Evolutionary conservation across 1,140 invertebrate genomes (phyloP), one percentile per base, ranked within the genome.

Genomic region (Brachionus asplanchnoidis): DNA sequence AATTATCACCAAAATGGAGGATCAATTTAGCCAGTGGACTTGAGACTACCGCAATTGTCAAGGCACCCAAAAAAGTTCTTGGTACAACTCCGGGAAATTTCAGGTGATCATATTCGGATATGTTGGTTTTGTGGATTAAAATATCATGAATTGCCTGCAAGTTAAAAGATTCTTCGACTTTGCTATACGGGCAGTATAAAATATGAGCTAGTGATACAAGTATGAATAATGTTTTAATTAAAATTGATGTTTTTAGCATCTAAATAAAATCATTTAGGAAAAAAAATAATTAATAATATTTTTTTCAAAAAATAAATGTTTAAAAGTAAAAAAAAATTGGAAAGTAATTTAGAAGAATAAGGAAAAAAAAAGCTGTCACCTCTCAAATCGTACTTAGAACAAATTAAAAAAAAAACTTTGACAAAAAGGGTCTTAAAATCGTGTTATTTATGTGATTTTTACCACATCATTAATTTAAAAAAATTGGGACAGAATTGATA

Each of bases 91-190:
- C 97, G 87, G 97, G 97, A 92, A 97, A 99, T 89, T 98, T 95
- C 88, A 95, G 91, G 91, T 99, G 97, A 91, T 99, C 97, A 91
- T 98, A 99, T 95, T 98, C 68, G 42, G n/a, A 42, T n/a, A 98
- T 91, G 91, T 97, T 95, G 88, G 91, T 90, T 84, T 93, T 91
- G 88, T 96, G 93, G 90, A 96, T 97, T 14, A 99, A 91, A 86
- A 99, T 92, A 91, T 99, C 98, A 91, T 99, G 98, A 89, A 94
- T 95, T 12, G 98, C 97, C 92, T 99, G 91, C 23, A 98, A 91
- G 91, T 98, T 99, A 88, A 99, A 99, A 91, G 96, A 99, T 92
- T 99, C 98, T 91, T 99, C 97, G 9, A 99, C 97, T 94, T 99
- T 99, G 1, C 96, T 99, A 88, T 94, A 98, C 65, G 97, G 97